Conservation (phyloP, 2,888 invertebrate genomes). For the Netelia virgata region DNA sequence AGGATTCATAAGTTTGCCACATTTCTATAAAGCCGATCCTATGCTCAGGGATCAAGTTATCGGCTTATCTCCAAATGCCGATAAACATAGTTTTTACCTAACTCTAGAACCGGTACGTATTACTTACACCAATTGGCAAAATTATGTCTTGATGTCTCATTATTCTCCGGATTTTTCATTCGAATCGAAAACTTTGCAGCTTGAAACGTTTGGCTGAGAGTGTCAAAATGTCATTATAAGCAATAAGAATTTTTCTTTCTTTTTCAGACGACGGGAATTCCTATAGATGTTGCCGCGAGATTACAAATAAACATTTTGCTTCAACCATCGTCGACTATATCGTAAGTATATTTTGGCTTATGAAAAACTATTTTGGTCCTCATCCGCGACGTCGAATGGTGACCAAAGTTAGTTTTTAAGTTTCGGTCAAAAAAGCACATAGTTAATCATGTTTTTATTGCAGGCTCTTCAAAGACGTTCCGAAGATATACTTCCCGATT, state of each 20-base stretch:
- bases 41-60: slow-evolving; percentile 88
- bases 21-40: slow-evolving; percentile 92
- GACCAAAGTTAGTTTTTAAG: slow-evolving; percentile 41
- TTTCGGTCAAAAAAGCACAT: too few relatives aligned
- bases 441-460: slow-evolving; percentile 67
- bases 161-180: neutral
- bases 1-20: slow-evolving; percentile 93
- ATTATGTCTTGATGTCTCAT: too few relatives aligned
- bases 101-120: slow-evolving; percentile 90
- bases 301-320: slow-evolving; percentile 93
- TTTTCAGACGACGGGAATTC: slow-evolving; percentile 90
- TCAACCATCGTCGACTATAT: slow-evolving; percentile 88
- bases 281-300: slow-evolving; percentile 91
- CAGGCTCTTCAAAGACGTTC: slow-evolving; percentile 89
- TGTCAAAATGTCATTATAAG: neutral
- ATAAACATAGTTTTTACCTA: slow-evolving; percentile 91
- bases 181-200: neutral
- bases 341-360: slow-evolving; percentile 86
- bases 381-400: slow-evolving; percentile 6
- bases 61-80: slow-evolving; percentile 90
- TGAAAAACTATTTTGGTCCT: neutral
- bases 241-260: slow-evolving; percentile 68
- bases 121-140: too few relatives aligned
- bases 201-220: neutral
- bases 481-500: slow-evolving; percentile 90